Evolutionary conservation across 2,113 vertebrate genomes (phyloP), one percentile per base, ranked within the genome.

Genomic region (Balaeniceps rex): DNA sequence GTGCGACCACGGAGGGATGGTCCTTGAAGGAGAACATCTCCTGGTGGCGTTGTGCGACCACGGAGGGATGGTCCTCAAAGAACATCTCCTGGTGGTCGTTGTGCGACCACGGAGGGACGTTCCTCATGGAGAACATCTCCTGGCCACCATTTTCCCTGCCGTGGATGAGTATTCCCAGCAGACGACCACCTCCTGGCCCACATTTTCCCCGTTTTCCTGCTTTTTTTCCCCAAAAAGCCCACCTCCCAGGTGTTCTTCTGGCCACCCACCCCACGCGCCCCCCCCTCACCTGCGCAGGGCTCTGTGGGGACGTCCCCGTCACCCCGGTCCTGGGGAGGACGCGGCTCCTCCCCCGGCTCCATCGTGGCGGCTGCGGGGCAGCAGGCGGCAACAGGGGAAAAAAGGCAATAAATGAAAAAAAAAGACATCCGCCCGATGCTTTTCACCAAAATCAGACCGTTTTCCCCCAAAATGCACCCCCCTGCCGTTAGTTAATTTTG

Each of bases 1-100:
- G 34, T 36, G 12, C 4, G 0, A 28, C 66, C 66, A 8, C 0
- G 3, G 5, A 14, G 24, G 18, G 46, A 8, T 1, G 18, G 11
- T 70, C 34, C 6, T 1, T 0, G 2, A 6, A 23, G n/a, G 6
- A 71, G 31, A 36, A 70, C 47, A 15, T 22, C 64, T 71, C 69
- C 26, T 6, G 9, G 1, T 4, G 47, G 9, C n/a, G n/a, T n/a
- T n/a, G 72, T 8, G 65, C 69, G 74, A 14, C 66, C 82, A 10
- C 54, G 21, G 38, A 9, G 55, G 47, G 64, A 16, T 2, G 47
- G 4, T 52, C 17, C 4, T 3, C 4, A 1, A 11, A 49, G 76
- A 63, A 75, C 52, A 7, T 57, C 71, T 34, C 31, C 29, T 1
- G 29, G 4, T 8, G 21, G 52, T 42, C 12, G 0, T 6, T 12